Conservation (phyloP, 2,888 invertebrate genomes). For the Scaptomyza caliginosa region DNA sequence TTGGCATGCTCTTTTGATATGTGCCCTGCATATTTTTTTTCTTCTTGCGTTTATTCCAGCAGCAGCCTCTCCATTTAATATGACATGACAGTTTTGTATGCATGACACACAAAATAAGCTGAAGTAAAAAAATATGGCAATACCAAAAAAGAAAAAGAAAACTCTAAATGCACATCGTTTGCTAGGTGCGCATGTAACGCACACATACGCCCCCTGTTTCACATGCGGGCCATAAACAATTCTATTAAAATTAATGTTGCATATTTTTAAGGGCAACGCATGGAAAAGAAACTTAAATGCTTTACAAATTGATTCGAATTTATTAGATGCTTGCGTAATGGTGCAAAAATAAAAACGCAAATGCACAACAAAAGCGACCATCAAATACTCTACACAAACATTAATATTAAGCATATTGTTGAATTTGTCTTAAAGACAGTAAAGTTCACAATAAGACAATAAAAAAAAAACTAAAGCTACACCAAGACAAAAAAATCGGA, state of each 20-base stretch:
- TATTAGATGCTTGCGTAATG: constrained; percentile 52
- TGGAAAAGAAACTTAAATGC: constrained; percentile 59
- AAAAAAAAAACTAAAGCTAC: constrained; percentile 8
- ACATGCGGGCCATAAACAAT: constrained; percentile 68
- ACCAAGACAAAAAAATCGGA: neutral
- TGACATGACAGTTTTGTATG: constrained; percentile 68
- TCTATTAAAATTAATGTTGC: constrained; percentile 78
- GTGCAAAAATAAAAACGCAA: neutral
- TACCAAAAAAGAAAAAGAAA: constrained; percentile 3
- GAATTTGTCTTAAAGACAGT: neutral
- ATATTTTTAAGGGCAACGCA: constrained; percentile 63
- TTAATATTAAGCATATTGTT: neutral
- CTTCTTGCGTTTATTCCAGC: constrained; percentile 19
- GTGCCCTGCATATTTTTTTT: constrained; percentile 3
- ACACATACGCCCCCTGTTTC: constrained; percentile 16
- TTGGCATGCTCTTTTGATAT: constrained; percentile 22
- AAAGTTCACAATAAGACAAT: neutral
- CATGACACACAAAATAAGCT: constrained; percentile 52
- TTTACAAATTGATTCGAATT: constrained; percentile 70
- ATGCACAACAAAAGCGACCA: constrained; percentile 4
- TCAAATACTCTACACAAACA: constrained; percentile 35
- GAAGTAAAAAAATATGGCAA: no score
- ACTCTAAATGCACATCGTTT: constrained; percentile 54
- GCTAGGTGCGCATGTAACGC: constrained; percentile 12
- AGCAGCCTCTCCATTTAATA: constrained; percentile 60